Percentiles rank a stretch among this genome's conserved stretches.
phyloP scores from a whole-genome alignment of 2,797 vertebrate genomes.

The Lates japonicus region DNA sequence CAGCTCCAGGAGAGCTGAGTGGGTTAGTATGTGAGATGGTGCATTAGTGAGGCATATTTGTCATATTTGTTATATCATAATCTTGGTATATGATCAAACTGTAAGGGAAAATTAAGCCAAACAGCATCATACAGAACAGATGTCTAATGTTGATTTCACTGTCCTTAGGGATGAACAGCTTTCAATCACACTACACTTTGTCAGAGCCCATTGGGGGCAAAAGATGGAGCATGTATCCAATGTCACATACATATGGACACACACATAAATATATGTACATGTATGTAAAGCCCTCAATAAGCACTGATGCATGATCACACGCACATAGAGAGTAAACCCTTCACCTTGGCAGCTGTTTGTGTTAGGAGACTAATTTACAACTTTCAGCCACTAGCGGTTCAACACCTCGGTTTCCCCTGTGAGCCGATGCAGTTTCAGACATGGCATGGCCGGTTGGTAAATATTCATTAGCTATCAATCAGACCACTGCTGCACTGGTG shows the following conservation, averaged over 20 bases:
- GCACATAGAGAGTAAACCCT: conserved; percentile 13
- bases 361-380: conserved; percentile 65
- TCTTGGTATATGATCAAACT: conserved; percentile 33
- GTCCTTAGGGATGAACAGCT: conserved; percentile 15
- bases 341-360: conserved; percentile 66
- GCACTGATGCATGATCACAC: conserved; percentile 18
- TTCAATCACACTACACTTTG: conserved; percentile 28
- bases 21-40: background rate
- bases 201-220: conserved; percentile 2
- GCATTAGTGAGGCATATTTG: conserved; percentile 10
- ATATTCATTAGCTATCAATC: conserved; percentile 83
- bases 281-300: conserved; percentile 26
- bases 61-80: conserved; percentile 23
- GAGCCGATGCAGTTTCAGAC: conserved; percentile 57
- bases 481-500: conserved; percentile 60
- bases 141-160: conserved; percentile 30
- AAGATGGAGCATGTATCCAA: background rate
- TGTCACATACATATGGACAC: conserved; percentile 21
- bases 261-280: conserved; percentile 26
- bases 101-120: conserved; percentile 18
- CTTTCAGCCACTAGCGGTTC: conserved; percentile 57
- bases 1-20: background rate
- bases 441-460: conserved; percentile 57
- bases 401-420: conserved; percentile 51
- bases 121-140: conserved; percentile 16